phyloP scores from a whole-genome alignment of 2,113 vertebrate species.

The Myotis davidii region DNA sequence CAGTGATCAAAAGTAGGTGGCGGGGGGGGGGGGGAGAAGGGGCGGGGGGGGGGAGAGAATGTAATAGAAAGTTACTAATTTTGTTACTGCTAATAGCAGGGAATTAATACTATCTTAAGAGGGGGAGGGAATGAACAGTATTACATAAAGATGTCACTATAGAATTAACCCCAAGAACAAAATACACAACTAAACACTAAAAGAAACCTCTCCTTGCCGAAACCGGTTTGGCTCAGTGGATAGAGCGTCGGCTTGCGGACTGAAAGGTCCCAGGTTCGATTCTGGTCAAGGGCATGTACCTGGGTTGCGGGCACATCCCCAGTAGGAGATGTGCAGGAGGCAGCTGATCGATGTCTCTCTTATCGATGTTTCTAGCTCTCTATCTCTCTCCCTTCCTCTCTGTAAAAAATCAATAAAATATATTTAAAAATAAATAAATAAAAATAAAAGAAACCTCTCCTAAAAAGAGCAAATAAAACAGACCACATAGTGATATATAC shows the following conservation, averaged over 20 bases:
- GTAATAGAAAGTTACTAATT: background rate
- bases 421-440: too few species aligned
- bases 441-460: background rate
- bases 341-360: too few species aligned
- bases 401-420: too few species aligned
- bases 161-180: slow-evolving; percentile 25
- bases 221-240: too few species aligned
- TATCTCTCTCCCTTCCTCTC: too few species aligned
- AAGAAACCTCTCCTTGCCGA: background rate
- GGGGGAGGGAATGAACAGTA: background rate
- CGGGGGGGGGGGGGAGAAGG: background rate
- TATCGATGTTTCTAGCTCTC: too few species aligned
- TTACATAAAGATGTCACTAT: background rate
- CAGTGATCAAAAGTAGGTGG: background rate
- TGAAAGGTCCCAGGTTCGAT: too few species aligned
- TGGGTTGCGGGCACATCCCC: too few species aligned
- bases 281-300: too few species aligned
- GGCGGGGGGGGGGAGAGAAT: background rate
- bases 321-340: too few species aligned
- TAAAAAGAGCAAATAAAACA: background rate
- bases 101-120: background rate
- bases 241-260: too few species aligned
- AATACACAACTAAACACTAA: slow-evolving; percentile 17
- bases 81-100: background rate
- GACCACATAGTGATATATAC: background rate